phyloP scores from a whole-genome alignment of 2,888 invertebrate genomes.

The Pyrgus malvae region DNA sequence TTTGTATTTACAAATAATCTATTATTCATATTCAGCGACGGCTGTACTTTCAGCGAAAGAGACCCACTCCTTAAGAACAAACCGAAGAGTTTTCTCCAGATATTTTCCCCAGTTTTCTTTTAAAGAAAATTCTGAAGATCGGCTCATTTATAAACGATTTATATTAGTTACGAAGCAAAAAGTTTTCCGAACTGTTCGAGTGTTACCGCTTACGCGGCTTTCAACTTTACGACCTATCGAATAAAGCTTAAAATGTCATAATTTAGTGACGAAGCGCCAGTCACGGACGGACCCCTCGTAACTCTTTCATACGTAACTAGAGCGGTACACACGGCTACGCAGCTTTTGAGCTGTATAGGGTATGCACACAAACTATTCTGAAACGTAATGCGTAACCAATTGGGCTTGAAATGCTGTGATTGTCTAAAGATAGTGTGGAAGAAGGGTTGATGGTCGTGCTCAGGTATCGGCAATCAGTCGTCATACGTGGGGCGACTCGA shows the following conservation, averaged over 20 bases:
- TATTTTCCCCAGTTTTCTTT: conserved; percentile 16
- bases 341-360: neutral
- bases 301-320: conserved; percentile 21
- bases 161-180: conserved; percentile 17
- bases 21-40: conserved; percentile 8
- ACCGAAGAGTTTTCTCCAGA: conserved; percentile 8
- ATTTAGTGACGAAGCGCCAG: conserved; percentile 10
- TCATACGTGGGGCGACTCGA: conserved; percentile 30
- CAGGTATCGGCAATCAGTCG: conserved; percentile 32
- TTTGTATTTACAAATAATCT: conserved; percentile 7
- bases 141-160: conserved; percentile 23
- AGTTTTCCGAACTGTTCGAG: conserved; percentile 5
- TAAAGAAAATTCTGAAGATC: conserved; percentile 13
- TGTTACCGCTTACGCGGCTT: conserved; percentile 10
- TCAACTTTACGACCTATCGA: conserved; percentile 15
- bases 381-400: conserved; percentile 9
- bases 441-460: neutral
- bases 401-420: neutral
- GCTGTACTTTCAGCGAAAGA: conserved; percentile 4
- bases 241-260: conserved; percentile 22
- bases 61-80: conserved; percentile 1
- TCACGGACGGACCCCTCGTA: conserved; percentile 17
- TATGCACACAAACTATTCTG: neutral
- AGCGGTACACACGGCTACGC: neutral
- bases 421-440: neutral